A percentile compares a stretch with the other conserved stretches of the same genome.
Evolutionary conservation across 2,113 vertebrate genomes (phyloP).

Genomic region (Beaufortia kweichowensis): DNA sequence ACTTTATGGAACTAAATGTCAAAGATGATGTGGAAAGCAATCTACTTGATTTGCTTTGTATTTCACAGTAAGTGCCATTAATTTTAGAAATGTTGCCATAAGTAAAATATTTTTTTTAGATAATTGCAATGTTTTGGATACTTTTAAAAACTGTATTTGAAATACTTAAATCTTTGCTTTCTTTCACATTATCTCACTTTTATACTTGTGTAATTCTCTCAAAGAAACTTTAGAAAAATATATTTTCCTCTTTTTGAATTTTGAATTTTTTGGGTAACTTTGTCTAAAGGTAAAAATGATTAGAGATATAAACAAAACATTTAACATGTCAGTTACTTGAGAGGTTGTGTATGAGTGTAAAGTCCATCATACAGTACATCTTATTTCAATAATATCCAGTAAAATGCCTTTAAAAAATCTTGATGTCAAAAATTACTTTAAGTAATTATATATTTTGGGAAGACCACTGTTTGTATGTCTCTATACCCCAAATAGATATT

Average conservation of each 20-base stretch:
- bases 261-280: not conserved
- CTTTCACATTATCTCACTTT: not conserved
- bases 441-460: conserved; percentile 38
- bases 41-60: not conserved
- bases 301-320: not conserved
- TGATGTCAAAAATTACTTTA: conserved; percentile 1
- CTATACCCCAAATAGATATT: conserved; percentile 18
- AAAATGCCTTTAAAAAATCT: not conserved
- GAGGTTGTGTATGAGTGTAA: not conserved
- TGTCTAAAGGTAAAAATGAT: not conserved
- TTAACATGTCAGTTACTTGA: not conserved
- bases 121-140: not conserved
- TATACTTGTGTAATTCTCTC: conserved; percentile 6
- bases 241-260: not conserved
- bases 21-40: not conserved
- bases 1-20: not conserved
- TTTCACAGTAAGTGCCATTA: conserved; percentile 25
- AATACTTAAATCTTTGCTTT: not conserved
- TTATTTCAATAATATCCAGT: not conserved
- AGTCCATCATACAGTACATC: not conserved
- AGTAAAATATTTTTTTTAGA: not conserved
- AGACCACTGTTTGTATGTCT: conserved; percentile 46
- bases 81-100: not conserved
- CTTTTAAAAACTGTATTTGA: conserved; percentile 4
- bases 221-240: conserved; percentile 3